Evolutionary conservation across 2,888 invertebrate species (phyloP), one percentile per base, ranked within the genome.

Genomic region (Netelia virgata): DNA sequence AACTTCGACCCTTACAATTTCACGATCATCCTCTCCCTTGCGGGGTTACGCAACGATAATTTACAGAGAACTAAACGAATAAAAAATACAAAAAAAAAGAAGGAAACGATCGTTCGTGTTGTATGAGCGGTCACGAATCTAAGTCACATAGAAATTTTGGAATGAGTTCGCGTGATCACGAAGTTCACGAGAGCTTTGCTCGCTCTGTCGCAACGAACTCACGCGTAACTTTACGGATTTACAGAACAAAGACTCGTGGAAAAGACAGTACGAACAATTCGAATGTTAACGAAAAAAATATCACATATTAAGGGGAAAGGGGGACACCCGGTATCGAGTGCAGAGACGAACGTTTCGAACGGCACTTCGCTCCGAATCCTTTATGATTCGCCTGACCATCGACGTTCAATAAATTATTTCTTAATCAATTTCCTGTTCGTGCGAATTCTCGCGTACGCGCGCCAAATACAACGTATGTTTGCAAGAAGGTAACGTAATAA

Each of bases 371-470:
- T 69, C 73, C 63, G 57, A 83, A 83, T 69, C 41, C 69, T 36
- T 36, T 36, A 1, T 6, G 6, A 36, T 6, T 6, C 57, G 86
- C 87, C 87, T 87, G 86, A 79, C 87, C 83, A 68, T 89, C 83
- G 88, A 86, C 84, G 89, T 36, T 88, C 88, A 90, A 88, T 90
- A 86, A 86, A 84, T 86, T 87, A 89, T 88, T 88, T 90, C 57
- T 81, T 64, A 63, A 74, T 70, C 43, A 14, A 74, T 75, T 70
- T 78, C n/a, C 57, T 50, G 63, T 53, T 66, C 23, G 59, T 3
- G 28, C 28, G 3, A 28, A 28, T 28, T 28, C 28, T 28, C 28
- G 28, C 28, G 28, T 28, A 28, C 28, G 28, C 50, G 68, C 61
- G 53, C 84, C 86, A 88, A 91, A 90, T 87, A 87, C 88, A 88